Evolutionary conservation across 2,797 vertebrate genomes (phyloP).

Genomic region (Peromyscus aztecus): DNA sequence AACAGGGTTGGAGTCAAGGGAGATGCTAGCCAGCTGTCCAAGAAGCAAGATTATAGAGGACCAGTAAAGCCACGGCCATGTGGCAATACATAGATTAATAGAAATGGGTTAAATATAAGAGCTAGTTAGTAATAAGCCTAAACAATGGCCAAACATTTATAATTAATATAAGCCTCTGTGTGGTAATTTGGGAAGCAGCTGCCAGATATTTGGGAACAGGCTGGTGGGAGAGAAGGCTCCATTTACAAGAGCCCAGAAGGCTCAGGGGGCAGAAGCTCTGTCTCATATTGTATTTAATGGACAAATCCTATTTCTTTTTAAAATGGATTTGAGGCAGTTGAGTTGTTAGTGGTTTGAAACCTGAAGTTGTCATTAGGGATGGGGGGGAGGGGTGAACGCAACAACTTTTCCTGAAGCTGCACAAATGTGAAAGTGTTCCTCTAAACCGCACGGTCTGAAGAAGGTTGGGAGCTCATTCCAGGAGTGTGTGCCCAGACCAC

Average conservation of each 20-base stretch:
- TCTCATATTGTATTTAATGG: background rate
- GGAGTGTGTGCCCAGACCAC: background rate
- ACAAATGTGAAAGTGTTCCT: background rate
- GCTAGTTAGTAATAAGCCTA: no score
- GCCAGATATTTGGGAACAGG: no score
- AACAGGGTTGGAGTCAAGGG: no score
- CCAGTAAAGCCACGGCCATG: no score
- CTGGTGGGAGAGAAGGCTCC: no score
- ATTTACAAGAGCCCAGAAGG: background rate
- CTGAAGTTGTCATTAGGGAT: background rate
- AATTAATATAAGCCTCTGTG: no score
- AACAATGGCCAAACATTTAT: no score
- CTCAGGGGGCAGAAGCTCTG: background rate
- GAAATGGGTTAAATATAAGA: no score
- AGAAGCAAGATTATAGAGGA: no score
- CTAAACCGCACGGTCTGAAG: background rate
- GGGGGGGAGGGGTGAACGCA: background rate
- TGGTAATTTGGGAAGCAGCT: no score
- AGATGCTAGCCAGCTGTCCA: no score
- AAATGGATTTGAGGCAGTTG: constrained; percentile 1
- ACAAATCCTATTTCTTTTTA: constrained; percentile 44
- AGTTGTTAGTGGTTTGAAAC: background rate
- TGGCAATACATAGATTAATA: no score
- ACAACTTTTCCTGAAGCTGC: background rate
- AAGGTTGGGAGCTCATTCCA: background rate